These are phyloP conservation scores for Synanthedon andrenaeformis DNA, from an alignment of 2,888 invertebrate species.

Conservation along the genomic window DNA sequence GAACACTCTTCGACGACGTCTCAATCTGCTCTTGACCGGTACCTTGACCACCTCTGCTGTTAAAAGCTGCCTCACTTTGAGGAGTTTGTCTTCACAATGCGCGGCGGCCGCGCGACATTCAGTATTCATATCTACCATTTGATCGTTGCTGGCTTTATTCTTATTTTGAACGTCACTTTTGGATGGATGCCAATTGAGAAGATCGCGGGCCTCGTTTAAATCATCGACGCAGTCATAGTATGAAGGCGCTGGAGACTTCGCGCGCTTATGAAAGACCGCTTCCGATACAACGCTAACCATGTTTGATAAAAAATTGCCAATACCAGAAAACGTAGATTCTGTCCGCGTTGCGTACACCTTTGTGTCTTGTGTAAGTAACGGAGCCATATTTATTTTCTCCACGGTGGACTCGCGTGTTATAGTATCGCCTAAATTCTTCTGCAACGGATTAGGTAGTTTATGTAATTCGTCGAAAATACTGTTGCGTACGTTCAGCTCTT, in stretches of 20 bases:
- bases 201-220: slow-evolving; percentile 16
- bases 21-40: slow-evolving; percentile 13
- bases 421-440: slow-evolving; percentile 53
- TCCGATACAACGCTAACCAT: slow-evolving; percentile 41
- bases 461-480: slow-evolving; percentile 37
- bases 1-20: slow-evolving; percentile 31
- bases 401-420: slow-evolving; percentile 24
- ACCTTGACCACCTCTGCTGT: slow-evolving; percentile 20
- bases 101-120: slow-evolving; percentile 34
- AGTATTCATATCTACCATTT: slow-evolving; percentile 30
- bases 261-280: slow-evolving; percentile 37
- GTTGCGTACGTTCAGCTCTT: slow-evolving; percentile 33
- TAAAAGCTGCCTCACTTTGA: slow-evolving; percentile 34
- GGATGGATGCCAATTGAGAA: slow-evolving; percentile 26
- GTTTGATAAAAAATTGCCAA: slow-evolving; percentile 43
- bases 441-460: slow-evolving; percentile 43
- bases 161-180: slow-evolving; percentile 40
- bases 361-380: not conserved
- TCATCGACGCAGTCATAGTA: slow-evolving; percentile 34
- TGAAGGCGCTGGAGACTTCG: slow-evolving; percentile 23
- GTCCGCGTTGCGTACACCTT: not conserved
- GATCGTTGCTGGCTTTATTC: slow-evolving; percentile 32
- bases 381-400: slow-evolving; percentile 4
- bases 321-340: slow-evolving; percentile 27
- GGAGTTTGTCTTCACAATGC: slow-evolving; percentile 46